Percentiles rank a stretch among this genome's conserved stretches.
These are phyloP conservation scores for Danio choprae DNA, from an alignment of 2,797 vertebrate species.

Conservation along the genomic window DNA sequence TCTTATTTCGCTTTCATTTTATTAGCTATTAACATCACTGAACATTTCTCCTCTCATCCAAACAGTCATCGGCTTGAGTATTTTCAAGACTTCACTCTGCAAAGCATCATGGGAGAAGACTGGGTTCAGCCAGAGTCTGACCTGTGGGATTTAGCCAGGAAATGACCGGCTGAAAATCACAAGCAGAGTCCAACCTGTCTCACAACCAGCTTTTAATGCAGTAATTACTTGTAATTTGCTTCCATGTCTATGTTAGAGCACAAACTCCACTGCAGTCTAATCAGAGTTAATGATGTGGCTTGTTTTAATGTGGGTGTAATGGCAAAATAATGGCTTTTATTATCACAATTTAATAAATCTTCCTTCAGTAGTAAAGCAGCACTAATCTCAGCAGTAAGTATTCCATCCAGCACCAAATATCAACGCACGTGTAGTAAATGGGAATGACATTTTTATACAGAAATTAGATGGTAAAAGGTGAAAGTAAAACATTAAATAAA, in stretches of 20 bases:
- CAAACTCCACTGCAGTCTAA: slow-evolving; percentile 32
- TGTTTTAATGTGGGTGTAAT: slow-evolving; percentile 46
- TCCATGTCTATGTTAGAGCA: slow-evolving; percentile 16
- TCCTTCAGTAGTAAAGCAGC: slow-evolving; percentile 46
- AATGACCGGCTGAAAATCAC: slow-evolving; percentile 29
- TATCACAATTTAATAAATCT: slow-evolving; percentile 52
- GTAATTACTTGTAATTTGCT: slow-evolving; percentile 34
- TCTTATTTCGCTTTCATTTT: not conserved
- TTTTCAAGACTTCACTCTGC: slow-evolving; percentile 79
- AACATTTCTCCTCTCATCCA: slow-evolving; percentile 11
- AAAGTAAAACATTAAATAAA: slow-evolving; percentile 13
- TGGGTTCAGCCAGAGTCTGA: slow-evolving; percentile 79
- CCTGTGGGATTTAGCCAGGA: slow-evolving; percentile 66
- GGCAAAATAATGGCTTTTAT: slow-evolving; percentile 43
- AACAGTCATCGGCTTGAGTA: slow-evolving; percentile 75
- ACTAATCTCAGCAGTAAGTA: slow-evolving; percentile 37
- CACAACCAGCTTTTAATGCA: slow-evolving; percentile 16
- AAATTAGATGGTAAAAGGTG: slow-evolving; percentile 5
- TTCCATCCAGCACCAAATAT: slow-evolving; percentile 18
- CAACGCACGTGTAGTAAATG: slow-evolving; percentile 3
- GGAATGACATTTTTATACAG: not conserved
- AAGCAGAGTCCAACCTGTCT: slow-evolving; percentile 5
- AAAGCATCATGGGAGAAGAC: slow-evolving; percentile 79
- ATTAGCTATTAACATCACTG: not conserved
- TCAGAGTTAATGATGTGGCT: slow-evolving; percentile 49